Evolutionary conservation across 2,797 vertebrate species (phyloP).

Genomic region (Propithecus deckenii): DNA sequence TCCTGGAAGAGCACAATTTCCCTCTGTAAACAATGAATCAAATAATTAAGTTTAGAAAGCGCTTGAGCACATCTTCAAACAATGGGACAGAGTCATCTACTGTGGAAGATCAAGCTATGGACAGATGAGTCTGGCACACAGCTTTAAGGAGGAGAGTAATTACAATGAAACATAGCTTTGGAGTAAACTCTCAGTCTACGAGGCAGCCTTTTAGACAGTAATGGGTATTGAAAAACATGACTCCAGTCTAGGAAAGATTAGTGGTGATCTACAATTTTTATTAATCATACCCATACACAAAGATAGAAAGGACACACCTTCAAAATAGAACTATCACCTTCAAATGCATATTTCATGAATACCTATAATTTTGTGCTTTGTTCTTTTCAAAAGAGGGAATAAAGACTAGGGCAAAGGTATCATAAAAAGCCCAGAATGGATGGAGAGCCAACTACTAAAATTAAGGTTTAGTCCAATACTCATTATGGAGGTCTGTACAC

Average conservation of each 20-base stretch:
- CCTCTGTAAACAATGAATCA: neutral
- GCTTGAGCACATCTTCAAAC: neutral
- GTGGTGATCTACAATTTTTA: neutral
- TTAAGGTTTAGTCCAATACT: neutral
- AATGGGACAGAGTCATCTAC: neutral
- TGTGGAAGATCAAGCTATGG: neutral
- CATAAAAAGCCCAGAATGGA: neutral
- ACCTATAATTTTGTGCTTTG: neutral
- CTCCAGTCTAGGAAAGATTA: neutral
- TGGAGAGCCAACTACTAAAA: neutral
- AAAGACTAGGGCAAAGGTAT: neutral
- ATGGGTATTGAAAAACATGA: neutral
- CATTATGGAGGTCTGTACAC: neutral
- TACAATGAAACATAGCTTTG: neutral
- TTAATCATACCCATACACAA: neutral
- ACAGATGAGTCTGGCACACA: rapidly evolving
- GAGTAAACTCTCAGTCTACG: neutral
- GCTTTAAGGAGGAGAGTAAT: neutral
- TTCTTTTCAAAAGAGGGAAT: neutral
- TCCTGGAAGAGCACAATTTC: neutral
- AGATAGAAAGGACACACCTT: neutral
- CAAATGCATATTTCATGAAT: neutral
- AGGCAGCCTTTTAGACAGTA: neutral
- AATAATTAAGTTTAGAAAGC: neutral
- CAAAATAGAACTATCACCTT: neutral